phyloP scores from a whole-genome alignment of 2,888 invertebrate species.

The Netelia virgata region DNA sequence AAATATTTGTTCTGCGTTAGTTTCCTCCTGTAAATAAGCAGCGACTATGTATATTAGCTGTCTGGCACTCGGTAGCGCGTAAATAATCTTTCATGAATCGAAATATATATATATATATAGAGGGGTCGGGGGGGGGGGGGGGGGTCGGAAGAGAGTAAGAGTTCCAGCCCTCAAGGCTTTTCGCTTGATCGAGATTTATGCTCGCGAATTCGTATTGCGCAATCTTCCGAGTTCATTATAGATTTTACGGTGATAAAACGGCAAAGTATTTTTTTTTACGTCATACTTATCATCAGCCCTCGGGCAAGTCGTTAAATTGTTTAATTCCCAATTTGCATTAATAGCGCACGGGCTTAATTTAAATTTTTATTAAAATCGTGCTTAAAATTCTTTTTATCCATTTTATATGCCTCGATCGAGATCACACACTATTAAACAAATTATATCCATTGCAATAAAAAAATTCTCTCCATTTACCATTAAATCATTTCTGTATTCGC shows the following conservation, averaged over 20 bases:
- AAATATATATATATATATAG: too few relatives aligned
- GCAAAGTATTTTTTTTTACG: not conserved
- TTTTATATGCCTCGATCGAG: not conserved
- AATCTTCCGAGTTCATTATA: conserved; percentile 8
- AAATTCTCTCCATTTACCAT: too few relatives aligned
- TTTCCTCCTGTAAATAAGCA: conserved; percentile 6
- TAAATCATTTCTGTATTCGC: too few relatives aligned
- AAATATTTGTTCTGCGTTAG: conserved; percentile 40
- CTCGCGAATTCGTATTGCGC: conserved; percentile 24
- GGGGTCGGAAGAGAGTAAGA: not conserved
- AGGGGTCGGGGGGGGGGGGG: too few relatives aligned
- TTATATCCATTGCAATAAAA: too few relatives aligned
- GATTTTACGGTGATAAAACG: not conserved
- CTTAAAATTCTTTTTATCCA: not conserved
- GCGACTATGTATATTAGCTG: conserved; percentile 24
- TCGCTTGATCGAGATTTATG: conserved; percentile 42
- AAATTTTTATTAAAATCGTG: conserved; percentile 1
- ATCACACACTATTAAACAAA: not conserved
- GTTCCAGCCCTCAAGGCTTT: conserved; percentile 14
- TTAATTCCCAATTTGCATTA: not conserved
- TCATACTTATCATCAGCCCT: not conserved
- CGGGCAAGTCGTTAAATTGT: not conserved
- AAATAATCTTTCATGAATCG: conserved; percentile 58
- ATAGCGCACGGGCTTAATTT: not conserved
- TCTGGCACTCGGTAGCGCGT: conserved; percentile 41